phyloP scores from a whole-genome alignment of 2,888 invertebrate genomes.

The Chalcis sispes region DNA sequence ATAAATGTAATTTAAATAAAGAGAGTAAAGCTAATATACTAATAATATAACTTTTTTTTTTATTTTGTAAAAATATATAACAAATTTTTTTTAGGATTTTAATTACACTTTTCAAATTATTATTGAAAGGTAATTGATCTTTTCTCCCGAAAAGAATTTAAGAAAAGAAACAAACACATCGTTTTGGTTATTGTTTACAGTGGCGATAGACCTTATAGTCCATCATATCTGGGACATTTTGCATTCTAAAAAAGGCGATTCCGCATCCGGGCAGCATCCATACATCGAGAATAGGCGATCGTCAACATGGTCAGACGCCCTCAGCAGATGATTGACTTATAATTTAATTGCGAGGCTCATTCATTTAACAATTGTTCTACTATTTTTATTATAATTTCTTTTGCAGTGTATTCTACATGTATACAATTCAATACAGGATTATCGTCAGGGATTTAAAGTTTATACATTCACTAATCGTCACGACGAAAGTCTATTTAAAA shows the following conservation, averaged over 20 bases:
- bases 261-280: slow-evolving; percentile 77
- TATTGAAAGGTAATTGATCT: slow-evolving; percentile 25
- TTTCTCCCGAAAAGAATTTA: slow-evolving; percentile 23
- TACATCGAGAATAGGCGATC: slow-evolving; percentile 74
- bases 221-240: slow-evolving; percentile 99
- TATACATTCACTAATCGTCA: slow-evolving; percentile 37
- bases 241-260: slow-evolving; percentile 79
- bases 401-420: slow-evolving; percentile 34
- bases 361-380: slow-evolving; percentile 8
- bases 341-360: slow-evolving; percentile 43
- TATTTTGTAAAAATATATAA: too few species aligned
- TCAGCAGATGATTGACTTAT: slow-evolving; percentile 71
- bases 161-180: slow-evolving; percentile 71
- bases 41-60: too few species aligned
- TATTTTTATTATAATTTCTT: slow-evolving; percentile 38
- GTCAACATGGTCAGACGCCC: slow-evolving; percentile 74
- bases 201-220: slow-evolving; percentile 99
- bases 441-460: slow-evolving; percentile 10
- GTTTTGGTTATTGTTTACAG: slow-evolving; percentile 86
- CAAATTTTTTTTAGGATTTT: slow-evolving; percentile 25
- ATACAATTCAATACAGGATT: slow-evolving; percentile 41
- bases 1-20: too few species aligned
- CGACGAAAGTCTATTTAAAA: slow-evolving; percentile 26
- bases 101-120: slow-evolving; percentile 24
- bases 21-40: too few species aligned